A percentile compares a stretch with the other conserved stretches of the same genome.
Conservation (phyloP, 2,113 vertebrate species). For the Sclerurus mexicanus region DNA sequence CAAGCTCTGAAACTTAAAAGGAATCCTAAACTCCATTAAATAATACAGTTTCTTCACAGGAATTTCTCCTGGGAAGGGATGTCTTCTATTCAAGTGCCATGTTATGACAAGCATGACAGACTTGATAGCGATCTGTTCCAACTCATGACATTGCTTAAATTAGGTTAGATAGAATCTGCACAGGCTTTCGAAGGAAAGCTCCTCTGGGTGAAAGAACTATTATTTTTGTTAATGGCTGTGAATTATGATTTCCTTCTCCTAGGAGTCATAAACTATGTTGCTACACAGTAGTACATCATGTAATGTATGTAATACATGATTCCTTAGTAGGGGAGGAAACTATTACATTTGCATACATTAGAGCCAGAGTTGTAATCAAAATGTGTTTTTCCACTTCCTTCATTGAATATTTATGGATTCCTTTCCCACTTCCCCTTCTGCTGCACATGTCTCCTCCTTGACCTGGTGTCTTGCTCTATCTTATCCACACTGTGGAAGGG, state of each 20-base stretch:
- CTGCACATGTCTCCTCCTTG: constrained; percentile 1
- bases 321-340: constrained; percentile 29
- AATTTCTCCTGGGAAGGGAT: constrained; percentile 73
- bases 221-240: constrained; percentile 72
- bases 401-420: constrained; percentile 51
- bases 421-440: constrained; percentile 19
- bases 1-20: constrained; percentile 61
- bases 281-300: constrained; percentile 46
- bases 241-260: constrained; percentile 69
- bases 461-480: constrained; percentile 5
- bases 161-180: constrained; percentile 67
- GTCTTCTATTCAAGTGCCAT: constrained; percentile 73
- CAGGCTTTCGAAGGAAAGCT: constrained; percentile 54
- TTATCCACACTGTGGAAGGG: background rate
- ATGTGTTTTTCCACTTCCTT: constrained; percentile 7
- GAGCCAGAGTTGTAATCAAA: background rate
- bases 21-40: constrained; percentile 73
- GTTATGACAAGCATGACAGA: constrained; percentile 81
- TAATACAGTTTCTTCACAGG: constrained; percentile 63
- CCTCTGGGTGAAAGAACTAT: constrained; percentile 57
- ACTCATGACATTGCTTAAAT: constrained; percentile 77
- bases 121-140: constrained; percentile 76
- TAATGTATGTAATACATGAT: constrained; percentile 43
- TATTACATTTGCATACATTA: constrained; percentile 38
- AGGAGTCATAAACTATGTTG: constrained; percentile 44